Percentiles rank a stretch among this genome's conserved stretches.
phyloP scores from a whole-genome alignment of 2,797 vertebrate species.

The Alfaro cultratus region DNA sequence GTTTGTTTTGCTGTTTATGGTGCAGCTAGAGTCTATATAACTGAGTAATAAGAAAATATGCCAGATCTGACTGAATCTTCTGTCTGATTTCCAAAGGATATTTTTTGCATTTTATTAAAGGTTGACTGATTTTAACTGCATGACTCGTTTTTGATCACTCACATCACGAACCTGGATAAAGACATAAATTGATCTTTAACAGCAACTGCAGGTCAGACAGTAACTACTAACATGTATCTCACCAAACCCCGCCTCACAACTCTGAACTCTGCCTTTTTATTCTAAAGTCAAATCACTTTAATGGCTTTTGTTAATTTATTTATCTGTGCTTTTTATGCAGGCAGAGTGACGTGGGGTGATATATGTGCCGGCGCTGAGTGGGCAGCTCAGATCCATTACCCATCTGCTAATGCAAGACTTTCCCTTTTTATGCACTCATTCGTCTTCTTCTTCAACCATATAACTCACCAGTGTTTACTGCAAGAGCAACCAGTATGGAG shows the following conservation, averaged over 20 bases:
- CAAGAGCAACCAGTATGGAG: slow-evolving; percentile 16
- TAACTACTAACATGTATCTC: background rate
- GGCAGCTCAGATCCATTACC: slow-evolving; percentile 64
- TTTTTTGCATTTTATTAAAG: too few species aligned
- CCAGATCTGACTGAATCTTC: too few species aligned
- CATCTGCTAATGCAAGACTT: slow-evolving; percentile 60
- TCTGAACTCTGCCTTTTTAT: slow-evolving; percentile 31
- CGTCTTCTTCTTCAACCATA: slow-evolving; percentile 42
- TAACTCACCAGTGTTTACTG: slow-evolving; percentile 40
- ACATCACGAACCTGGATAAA: too few species aligned
- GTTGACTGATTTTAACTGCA: too few species aligned
- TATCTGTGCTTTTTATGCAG: slow-evolving; percentile 46
- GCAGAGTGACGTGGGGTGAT: slow-evolving; percentile 44
- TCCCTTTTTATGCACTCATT: slow-evolving; percentile 54
- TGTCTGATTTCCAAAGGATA: too few species aligned
- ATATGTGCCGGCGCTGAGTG: slow-evolving; percentile 55
- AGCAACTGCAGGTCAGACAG: background rate
- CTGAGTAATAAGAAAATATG: too few species aligned
- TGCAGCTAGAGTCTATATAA: too few species aligned
- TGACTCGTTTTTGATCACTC: too few species aligned
- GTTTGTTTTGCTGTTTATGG: too few species aligned
- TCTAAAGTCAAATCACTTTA: slow-evolving; percentile 63
- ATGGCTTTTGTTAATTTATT: slow-evolving; percentile 65
- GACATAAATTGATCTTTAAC: too few species aligned
- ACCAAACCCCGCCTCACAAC: background rate